Percentiles rank a stretch among this genome's conserved stretches.
Evolutionary conservation across 2,888 invertebrate genomes (phyloP).

Genomic region (Merodon equestris): DNA sequence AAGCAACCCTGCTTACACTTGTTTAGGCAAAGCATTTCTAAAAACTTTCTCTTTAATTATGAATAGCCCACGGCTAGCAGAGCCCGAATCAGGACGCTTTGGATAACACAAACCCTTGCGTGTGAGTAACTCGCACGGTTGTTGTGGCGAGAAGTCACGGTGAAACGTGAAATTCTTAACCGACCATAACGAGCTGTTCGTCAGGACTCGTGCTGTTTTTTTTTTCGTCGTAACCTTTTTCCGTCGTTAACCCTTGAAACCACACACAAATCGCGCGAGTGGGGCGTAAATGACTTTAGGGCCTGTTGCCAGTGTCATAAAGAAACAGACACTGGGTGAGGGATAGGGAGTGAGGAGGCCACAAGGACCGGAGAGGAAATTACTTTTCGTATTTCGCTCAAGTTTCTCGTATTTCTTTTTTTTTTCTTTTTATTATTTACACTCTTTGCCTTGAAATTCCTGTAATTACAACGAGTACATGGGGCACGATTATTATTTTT

Average conservation of each 20-base stretch:
- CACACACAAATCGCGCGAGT: slow-evolving; percentile 59
- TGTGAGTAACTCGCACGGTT: neutral
- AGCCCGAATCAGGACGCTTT: slow-evolving; percentile 1
- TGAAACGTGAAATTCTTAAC: too few species aligned
- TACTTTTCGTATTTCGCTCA: slow-evolving; percentile 64
- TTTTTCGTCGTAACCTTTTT: slow-evolving; percentile 28
- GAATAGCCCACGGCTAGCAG: slow-evolving; percentile 48
- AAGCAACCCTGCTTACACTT: too few species aligned
- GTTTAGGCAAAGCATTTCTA: too few species aligned
- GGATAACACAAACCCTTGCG: too few species aligned
- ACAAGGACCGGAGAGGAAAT: slow-evolving; percentile 49
- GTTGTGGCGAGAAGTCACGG: neutral
- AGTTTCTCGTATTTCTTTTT: slow-evolving; percentile 24
- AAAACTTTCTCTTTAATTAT: slow-evolving; percentile 53
- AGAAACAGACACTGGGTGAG: too few species aligned
- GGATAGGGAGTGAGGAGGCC: too few species aligned
- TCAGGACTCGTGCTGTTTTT: neutral
- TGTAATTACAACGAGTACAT: slow-evolving; percentile 31
- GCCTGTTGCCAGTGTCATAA: slow-evolving; percentile 37
- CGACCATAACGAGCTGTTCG: too few species aligned
- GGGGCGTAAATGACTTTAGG: slow-evolving; percentile 63
- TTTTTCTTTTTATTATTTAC: slow-evolving; percentile 21
- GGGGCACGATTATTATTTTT: neutral
- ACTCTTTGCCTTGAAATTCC: slow-evolving; percentile 56
- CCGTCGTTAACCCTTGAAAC: slow-evolving; percentile 39